Percentiles rank a stretch among this genome's conserved stretches.
Evolutionary conservation across 2,113 vertebrate genomes (phyloP).

Genomic region (Gavialis gangeticus): DNA sequence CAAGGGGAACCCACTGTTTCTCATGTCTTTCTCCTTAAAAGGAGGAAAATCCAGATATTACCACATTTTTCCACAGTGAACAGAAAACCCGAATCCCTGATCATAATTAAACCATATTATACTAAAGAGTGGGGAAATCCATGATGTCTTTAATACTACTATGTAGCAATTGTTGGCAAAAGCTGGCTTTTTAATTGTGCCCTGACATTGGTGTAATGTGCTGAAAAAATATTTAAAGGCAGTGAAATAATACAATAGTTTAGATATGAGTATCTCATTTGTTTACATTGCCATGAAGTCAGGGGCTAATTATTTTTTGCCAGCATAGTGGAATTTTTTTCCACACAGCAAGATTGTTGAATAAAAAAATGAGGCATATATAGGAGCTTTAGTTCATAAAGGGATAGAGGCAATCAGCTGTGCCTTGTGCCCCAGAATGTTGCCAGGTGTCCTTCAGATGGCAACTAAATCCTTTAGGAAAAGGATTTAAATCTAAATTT

Average conservation of each 20-base stretch:
- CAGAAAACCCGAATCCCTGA: too few relatives aligned
- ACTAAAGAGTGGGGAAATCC: background rate
- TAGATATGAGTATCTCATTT: background rate
- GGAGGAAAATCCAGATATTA: too few relatives aligned
- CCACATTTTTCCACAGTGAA: too few relatives aligned
- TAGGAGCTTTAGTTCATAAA: background rate
- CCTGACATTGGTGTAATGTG: background rate
- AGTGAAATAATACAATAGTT: background rate
- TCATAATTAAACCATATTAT: background rate
- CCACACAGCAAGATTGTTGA: background rate
- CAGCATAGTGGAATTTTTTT: background rate
- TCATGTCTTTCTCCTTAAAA: too few relatives aligned
- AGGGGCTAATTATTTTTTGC: background rate
- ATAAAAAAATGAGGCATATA: background rate
- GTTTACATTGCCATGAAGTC: background rate
- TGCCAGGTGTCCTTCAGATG: background rate
- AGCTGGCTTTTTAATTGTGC: background rate
- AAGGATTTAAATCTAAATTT: too few relatives aligned
- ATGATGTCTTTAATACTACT: background rate
- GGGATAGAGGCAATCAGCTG: background rate
- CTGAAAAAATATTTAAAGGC: background rate
- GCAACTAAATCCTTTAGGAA: too few relatives aligned
- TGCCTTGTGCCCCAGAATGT: background rate
- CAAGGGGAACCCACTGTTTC: too few relatives aligned
- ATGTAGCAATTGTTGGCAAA: background rate